phyloP scores from a whole-genome alignment of 2,113 vertebrate genomes.

The Pelvicachromis taeniatus region DNA sequence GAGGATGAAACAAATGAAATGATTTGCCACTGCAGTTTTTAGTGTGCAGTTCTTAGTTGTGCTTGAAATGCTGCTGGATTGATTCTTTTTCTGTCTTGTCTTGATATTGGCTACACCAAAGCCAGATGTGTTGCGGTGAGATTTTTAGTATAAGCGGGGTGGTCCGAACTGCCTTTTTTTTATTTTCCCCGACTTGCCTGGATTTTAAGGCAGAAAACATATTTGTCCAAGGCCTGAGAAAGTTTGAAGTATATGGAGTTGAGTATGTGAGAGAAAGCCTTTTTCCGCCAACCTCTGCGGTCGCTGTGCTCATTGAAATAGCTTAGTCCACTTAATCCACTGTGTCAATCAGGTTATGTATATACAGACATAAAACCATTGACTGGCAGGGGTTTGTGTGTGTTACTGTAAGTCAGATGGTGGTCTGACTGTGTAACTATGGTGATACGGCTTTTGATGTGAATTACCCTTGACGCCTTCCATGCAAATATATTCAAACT shows the following conservation, averaged over 20 bases:
- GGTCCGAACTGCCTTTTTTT: background rate
- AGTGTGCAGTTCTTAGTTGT: background rate
- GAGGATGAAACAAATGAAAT: background rate
- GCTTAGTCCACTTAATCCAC: background rate
- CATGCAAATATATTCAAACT: slow-evolving; percentile 3
- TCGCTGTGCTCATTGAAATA: background rate
- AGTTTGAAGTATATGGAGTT: background rate
- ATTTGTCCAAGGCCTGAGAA: background rate
- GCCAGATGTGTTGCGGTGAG: background rate
- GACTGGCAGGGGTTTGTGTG: background rate
- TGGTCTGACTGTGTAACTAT: background rate
- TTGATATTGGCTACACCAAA: background rate
- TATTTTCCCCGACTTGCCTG: background rate
- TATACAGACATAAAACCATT: slow-evolving; percentile 5
- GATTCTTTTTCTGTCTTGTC: background rate
- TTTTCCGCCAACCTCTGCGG: background rate
- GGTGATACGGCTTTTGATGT: background rate
- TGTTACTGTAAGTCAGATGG: background rate
- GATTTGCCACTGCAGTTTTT: background rate
- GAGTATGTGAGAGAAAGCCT: slow-evolving; percentile 25
- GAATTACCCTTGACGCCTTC: background rate
- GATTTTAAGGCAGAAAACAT: background rate
- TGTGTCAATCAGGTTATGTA: background rate
- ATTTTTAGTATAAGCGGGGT: background rate
- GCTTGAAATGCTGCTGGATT: background rate